Conservation (phyloP, 2,113 vertebrate species). For the Isichthys henryi region DNA sequence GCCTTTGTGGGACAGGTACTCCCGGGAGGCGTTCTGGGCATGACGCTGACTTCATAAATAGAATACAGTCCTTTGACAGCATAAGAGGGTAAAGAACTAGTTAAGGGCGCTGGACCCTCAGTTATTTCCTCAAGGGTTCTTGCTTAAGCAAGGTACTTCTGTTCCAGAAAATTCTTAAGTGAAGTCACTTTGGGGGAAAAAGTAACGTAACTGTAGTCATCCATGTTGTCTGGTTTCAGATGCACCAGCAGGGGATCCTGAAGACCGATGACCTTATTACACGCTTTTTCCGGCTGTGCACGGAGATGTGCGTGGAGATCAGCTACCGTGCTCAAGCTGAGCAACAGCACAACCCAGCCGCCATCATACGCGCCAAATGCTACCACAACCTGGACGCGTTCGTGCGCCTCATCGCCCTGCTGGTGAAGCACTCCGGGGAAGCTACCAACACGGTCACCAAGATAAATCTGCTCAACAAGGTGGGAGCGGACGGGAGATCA, state of each 20-base stretch:
- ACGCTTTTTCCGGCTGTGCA: constrained; percentile 94
- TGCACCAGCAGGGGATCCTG: constrained; percentile 98
- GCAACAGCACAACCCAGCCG: constrained; percentile 95
- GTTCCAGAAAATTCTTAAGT: background rate
- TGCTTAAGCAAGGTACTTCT: background rate
- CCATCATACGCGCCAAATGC: constrained; percentile 96
- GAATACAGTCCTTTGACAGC: background rate
- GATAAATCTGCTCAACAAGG: constrained; percentile 98
- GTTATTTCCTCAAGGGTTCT: background rate
- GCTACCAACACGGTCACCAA: constrained; percentile 97
- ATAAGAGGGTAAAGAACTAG: background rate
- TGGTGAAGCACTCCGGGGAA: constrained; percentile 97
- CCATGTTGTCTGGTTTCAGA: constrained; percentile 53
- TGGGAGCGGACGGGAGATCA: constrained; percentile 20
- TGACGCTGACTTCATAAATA: background rate
- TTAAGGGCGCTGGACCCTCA: background rate
- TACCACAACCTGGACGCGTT: constrained; percentile 98
- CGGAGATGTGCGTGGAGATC: constrained; percentile 98
- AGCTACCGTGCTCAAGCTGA: constrained; percentile 95
- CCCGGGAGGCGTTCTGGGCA: background rate
- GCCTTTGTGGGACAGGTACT: constrained; percentile 98
- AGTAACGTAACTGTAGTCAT: background rate
- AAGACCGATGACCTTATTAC: constrained; percentile 98
- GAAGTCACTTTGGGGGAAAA: background rate
- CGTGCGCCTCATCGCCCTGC: constrained; percentile 87